Evolutionary conservation across 1,140 invertebrate species (phyloP).

Genomic region (Drosophila paulistorum): DNA sequence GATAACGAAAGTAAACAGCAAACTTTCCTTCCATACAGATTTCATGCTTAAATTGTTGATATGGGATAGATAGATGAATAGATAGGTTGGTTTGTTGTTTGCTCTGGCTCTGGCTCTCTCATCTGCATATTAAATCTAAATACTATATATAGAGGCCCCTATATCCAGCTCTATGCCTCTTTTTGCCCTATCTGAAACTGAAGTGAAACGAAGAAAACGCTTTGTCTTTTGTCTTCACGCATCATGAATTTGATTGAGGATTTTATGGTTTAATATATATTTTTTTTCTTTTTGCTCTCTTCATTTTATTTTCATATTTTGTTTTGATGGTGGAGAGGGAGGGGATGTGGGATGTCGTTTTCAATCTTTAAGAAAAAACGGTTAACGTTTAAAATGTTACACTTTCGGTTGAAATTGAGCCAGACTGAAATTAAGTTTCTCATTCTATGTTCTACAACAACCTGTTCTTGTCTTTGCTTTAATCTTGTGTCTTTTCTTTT

Average conservation of each 20-base stretch:
- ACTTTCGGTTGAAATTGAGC: not conserved
- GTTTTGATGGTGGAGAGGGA: not conserved
- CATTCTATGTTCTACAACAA: not conserved
- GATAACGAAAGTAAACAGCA: conserved; percentile 36
- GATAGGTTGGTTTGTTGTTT: not conserved
- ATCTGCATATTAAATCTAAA: conserved; percentile 60
- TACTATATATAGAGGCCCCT: conserved; percentile 2
- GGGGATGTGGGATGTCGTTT: no score
- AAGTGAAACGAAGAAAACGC: conserved; percentile 32
- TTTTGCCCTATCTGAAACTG: conserved; percentile 63
- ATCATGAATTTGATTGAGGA: conserved; percentile 81
- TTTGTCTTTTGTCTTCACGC: conserved; percentile 74
- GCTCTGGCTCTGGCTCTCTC: conserved; percentile 8
- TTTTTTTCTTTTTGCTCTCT: not conserved
- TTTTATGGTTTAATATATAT: conserved; percentile 74
- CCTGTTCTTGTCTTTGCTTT: not conserved
- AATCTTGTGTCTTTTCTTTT: conserved; percentile 48
- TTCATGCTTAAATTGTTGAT: conserved; percentile 78
- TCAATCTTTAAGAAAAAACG: not conserved
- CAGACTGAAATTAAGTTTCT: not conserved
- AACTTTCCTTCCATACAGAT: conserved; percentile 54
- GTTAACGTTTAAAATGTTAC: not conserved
- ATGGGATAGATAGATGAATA: conserved; percentile 34
- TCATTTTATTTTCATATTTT: not conserved
- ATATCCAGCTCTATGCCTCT: conserved; percentile 10